A percentile compares a stretch with the other conserved stretches of the same genome.
Conservation (phyloP, 2,113 vertebrate species). For the Grantiella picta region DNA sequence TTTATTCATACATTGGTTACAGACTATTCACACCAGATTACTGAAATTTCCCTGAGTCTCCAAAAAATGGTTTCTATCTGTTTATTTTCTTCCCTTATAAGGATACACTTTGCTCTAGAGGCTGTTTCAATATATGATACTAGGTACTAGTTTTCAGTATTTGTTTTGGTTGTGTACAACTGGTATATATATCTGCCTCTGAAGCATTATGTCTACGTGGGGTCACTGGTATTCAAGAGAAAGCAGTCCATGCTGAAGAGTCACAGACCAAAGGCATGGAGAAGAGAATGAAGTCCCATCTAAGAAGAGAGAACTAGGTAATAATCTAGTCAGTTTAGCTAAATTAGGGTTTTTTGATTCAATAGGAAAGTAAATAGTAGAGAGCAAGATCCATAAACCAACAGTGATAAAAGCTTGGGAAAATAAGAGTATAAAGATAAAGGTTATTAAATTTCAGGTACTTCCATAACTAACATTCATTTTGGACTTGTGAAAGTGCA, state of each 20-base stretch:
- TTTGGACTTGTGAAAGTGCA: not conserved
- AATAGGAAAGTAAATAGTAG: not conserved
- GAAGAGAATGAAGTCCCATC: not conserved
- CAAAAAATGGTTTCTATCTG: not conserved
- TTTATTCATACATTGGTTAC: not conserved
- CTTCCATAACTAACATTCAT: not conserved
- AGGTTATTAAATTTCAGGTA: not conserved
- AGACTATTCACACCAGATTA: not conserved
- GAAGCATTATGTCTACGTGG: not conserved
- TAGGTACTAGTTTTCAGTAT: not conserved
- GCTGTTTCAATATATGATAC: not conserved
- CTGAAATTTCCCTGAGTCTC: not conserved
- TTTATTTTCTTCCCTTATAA: not conserved
- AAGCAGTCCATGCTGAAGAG: not conserved
- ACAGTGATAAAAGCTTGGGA: not conserved
- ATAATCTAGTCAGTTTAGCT: not conserved
- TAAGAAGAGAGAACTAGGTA: not conserved
- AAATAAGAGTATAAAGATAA: not conserved
- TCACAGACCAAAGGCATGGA: not conserved
- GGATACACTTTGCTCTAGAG: not conserved
- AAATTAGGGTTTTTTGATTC: not conserved
- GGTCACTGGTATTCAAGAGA: not conserved
- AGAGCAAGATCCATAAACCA: not conserved
- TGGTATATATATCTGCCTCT: not conserved
- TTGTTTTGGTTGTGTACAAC: not conserved